These are phyloP conservation scores for Nudaria mundana DNA, from an alignment of 2,888 invertebrate species.

Conservation along the genomic window DNA sequence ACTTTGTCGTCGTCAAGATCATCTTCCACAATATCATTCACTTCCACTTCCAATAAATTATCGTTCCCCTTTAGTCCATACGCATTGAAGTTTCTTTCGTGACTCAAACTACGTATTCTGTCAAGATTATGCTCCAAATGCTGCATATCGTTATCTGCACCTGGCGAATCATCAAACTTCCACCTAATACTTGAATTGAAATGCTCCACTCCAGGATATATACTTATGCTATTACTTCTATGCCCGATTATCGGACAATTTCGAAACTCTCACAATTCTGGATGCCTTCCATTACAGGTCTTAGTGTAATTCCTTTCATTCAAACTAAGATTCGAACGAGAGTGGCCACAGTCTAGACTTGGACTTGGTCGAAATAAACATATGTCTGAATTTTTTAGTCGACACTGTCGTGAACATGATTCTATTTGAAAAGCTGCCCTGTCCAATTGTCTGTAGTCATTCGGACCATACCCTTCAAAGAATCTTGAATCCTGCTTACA, in stretches of 20 bases:
- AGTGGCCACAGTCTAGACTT: constrained; percentile 68
- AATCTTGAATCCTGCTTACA: constrained; percentile 73
- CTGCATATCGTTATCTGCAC: constrained; percentile 61
- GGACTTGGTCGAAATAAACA: constrained; percentile 70
- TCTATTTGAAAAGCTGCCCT: constrained; percentile 75
- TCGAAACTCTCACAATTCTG: constrained; percentile 79
- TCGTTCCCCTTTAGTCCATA: constrained; percentile 63
- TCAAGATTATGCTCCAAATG: constrained; percentile 73
- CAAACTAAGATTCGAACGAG: constrained; percentile 73
- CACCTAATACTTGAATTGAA: constrained; percentile 76
- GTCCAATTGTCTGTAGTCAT: constrained; percentile 69
- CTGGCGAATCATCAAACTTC: constrained; percentile 70
- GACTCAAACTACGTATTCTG: constrained; percentile 73
- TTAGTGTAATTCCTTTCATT: constrained; percentile 76
- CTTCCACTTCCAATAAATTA: constrained; percentile 72
- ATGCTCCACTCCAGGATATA: constrained; percentile 74
- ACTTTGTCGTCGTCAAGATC: constrained; percentile 67
- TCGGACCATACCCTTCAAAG: constrained; percentile 66
- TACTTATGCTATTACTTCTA: constrained; percentile 76
- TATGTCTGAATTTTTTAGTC: constrained; percentile 72
- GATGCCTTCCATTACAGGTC: constrained; percentile 71
- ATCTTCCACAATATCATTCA: constrained; percentile 61
- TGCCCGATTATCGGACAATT: constrained; percentile 79
- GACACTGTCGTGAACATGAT: constrained; percentile 71
- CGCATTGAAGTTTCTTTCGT: constrained; percentile 63